Conservation (phyloP, 2,797 vertebrate genomes). For the Urophycis tenuis region DNA sequence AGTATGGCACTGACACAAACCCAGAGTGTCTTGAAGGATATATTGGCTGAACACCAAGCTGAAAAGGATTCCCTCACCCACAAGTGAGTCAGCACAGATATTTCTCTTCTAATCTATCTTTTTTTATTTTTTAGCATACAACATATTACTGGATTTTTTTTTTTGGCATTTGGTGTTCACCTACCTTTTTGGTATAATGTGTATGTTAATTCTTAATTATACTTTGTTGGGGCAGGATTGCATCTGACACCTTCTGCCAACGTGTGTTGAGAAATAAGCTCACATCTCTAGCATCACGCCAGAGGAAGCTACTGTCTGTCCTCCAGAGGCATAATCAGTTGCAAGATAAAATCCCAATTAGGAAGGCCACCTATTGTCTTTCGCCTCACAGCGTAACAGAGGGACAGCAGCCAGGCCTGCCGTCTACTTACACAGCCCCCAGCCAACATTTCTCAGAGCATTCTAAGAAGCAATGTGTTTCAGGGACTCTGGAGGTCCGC, state of each 20-base stretch:
- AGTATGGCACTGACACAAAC: constrained; percentile 58
- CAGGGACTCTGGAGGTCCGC: not conserved
- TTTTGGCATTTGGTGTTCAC: not conserved
- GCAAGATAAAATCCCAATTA: constrained; percentile 56
- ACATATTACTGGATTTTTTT: not conserved
- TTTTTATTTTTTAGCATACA: not conserved
- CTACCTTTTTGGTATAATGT: not conserved
- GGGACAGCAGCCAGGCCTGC: not conserved
- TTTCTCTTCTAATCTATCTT: not conserved
- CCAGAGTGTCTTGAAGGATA: constrained; percentile 62
- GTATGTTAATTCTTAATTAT: not conserved
- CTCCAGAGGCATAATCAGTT: constrained; percentile 70
- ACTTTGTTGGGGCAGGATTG: constrained; percentile 60
- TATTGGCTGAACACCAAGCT: constrained; percentile 66
- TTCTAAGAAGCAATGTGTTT: not conserved
- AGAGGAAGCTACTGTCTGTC: constrained; percentile 68
- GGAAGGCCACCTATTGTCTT: constrained; percentile 37
- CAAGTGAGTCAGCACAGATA: constrained; percentile 68
- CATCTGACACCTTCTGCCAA: constrained; percentile 61
- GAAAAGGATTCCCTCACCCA: constrained; percentile 69
- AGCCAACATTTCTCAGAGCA: not conserved
- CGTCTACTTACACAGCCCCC: not conserved
- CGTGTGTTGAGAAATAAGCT: constrained; percentile 64
- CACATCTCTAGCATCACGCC: constrained; percentile 62
- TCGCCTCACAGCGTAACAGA: not conserved